Evolutionary conservation across 2,888 invertebrate genomes (phyloP), one percentile per base, ranked within the genome.

Genomic region (Synergus laeviventris): DNA sequence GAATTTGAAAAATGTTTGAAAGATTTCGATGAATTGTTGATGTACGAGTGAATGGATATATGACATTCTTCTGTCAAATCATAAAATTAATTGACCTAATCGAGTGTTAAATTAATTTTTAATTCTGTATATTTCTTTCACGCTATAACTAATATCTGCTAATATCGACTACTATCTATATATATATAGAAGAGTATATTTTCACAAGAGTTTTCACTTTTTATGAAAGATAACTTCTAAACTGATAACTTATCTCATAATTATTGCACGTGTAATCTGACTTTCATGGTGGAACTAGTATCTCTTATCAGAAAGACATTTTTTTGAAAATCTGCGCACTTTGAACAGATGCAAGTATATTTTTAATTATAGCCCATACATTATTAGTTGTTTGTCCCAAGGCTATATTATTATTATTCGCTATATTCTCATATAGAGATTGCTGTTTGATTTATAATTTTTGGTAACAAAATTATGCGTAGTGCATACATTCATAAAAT

Each of bases 231-330:
- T 60, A 74, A 60, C 24, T 14, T 21, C 21, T 5, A 56, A 14
- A 14, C 38, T 31, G 70, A 70, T 70, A 36, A 70, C 31, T 31
- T 45, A 49, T 70, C 31, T 36, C 45, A 49, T 45, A 18, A 66
- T 36, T 49, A 66, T 36, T 49, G 70, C 70, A 70, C 45, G 11
- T 42, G 39, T 45, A n/a, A 31, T 70, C n/a, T 31, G 11, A 64
- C 12, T 70, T 70, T n/a, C 24, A 24, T 66, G 66, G 24, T 66
- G 42, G 39, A 45, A n/a, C 45, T 45, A 16, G 18, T 42, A 16
- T 42, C 14, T 42, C 9, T 45, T 66, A 45, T 45, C 45, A 66
- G 14, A 12, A 66, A 66, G n/a, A 56, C 11, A 56, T 61, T 9
- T 7, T 11, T 36, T 38, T 8, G 24, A 42, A 42, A 45, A 45